These are phyloP conservation scores for Neosalanx taihuensis DNA, from an alignment of 2,797 vertebrate genomes.

Conservation along the genomic window DNA sequence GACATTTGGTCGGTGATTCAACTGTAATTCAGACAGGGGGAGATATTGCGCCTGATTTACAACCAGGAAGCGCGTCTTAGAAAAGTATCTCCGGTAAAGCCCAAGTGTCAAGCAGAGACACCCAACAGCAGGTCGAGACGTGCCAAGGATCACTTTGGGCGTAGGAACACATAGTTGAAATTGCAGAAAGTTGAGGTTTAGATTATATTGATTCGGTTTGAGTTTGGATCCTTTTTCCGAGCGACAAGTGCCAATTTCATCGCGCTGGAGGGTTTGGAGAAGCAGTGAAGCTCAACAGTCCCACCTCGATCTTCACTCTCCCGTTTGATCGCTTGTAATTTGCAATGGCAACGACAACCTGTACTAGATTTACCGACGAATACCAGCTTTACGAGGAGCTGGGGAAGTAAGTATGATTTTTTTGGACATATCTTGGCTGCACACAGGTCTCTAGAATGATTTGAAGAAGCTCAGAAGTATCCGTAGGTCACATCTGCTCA, in stretches of 20 bases:
- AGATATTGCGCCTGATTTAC: constrained; percentile 17
- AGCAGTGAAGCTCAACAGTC: constrained; percentile 31
- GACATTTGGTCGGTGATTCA: neutral
- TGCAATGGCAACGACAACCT: constrained; percentile 88
- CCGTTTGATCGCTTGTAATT: constrained; percentile 30
- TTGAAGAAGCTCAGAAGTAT: neutral
- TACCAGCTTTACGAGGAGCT: constrained; percentile 97
- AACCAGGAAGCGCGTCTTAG: constrained; percentile 47
- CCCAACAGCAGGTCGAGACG: constrained; percentile 47
- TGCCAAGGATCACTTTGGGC: constrained; percentile 14
- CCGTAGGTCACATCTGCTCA: neutral
- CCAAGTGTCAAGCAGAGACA: constrained; percentile 39
- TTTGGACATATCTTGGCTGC: neutral
- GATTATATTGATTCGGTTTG: neutral
- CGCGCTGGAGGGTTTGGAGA: constrained; percentile 17
- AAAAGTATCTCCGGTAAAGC: constrained; percentile 37
- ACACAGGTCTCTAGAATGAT: neutral
- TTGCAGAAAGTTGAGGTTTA: neutral
- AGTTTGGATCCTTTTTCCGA: neutral
- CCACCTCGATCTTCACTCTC: constrained; percentile 19
- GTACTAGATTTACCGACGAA: constrained; percentile 94
- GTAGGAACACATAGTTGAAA: constrained; percentile 9
- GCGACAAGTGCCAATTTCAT: constrained; percentile 28
- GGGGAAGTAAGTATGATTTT: constrained; percentile 83
- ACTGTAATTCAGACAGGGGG: constrained; percentile 35